These are phyloP conservation scores for Phenganax subtilis DNA, from an alignment of 92 coral and sea anemone species.

Conservation along the genomic window DNA sequence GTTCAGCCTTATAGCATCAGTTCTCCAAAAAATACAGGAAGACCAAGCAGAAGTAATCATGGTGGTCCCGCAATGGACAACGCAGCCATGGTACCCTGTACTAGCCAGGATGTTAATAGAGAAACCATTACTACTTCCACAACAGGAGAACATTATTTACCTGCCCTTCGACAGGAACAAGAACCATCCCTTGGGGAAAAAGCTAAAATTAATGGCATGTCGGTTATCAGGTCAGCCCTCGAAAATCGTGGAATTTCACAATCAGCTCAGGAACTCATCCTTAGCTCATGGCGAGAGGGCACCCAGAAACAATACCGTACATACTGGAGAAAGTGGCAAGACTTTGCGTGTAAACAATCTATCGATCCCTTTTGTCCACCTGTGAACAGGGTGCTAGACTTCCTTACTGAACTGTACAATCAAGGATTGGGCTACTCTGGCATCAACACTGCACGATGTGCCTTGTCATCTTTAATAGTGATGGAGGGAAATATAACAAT, in stretches of 20 bases:
- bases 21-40: slow-evolving; percentile 24
- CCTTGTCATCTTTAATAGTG: slow-evolving; percentile 21
- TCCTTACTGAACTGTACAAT: slow-evolving; percentile 22
- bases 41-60: slow-evolving; percentile 32
- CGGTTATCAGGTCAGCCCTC: slow-evolving; percentile 41
- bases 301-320: slow-evolving; percentile 33
- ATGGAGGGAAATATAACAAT: slow-evolving; percentile 36
- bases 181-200: slow-evolving; percentile 37
- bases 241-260: slow-evolving; percentile 34
- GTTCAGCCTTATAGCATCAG: slow-evolving; percentile 39
- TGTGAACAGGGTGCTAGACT: slow-evolving; percentile 27
- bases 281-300: slow-evolving; percentile 38
- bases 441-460: slow-evolving; percentile 38
- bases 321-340: slow-evolving; percentile 34
- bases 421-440: slow-evolving; percentile 42
- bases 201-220: slow-evolving; percentile 39
- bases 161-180: slow-evolving; percentile 42
- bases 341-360: slow-evolving; percentile 28
- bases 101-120: slow-evolving; percentile 31
- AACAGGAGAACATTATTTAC: slow-evolving; percentile 19
- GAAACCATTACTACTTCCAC: slow-evolving; percentile 38
- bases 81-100: slow-evolving; percentile 45
- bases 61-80: slow-evolving; percentile 44
- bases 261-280: slow-evolving; percentile 40
- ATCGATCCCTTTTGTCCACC: slow-evolving; percentile 37